phyloP scores from a whole-genome alignment of 2,888 invertebrate species.

The Calliscelio sp. region DNA sequence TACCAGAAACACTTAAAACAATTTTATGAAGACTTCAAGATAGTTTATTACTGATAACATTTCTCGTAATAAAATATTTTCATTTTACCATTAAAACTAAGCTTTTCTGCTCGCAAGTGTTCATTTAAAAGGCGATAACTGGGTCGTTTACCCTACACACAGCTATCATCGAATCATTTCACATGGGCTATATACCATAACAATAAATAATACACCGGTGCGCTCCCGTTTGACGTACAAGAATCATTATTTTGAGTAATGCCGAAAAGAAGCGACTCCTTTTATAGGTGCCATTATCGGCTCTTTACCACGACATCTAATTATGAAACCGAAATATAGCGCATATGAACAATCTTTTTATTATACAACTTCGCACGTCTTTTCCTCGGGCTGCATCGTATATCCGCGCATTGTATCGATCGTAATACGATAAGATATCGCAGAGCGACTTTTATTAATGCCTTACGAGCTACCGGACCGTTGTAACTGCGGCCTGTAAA shows the following conservation, averaged over 20 bases:
- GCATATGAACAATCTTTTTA: slow-evolving; percentile 20
- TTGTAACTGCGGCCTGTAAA: slow-evolving; percentile 64
- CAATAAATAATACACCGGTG: slow-evolving; percentile 21
- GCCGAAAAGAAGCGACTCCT: slow-evolving; percentile 10
- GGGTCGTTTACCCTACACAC: slow-evolving; percentile 14
- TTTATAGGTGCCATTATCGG: slow-evolving; percentile 31
- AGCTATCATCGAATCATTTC: slow-evolving; percentile 29
- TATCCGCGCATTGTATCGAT: slow-evolving; percentile 45
- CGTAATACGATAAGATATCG: slow-evolving; percentile 62
- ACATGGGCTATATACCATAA: background rate
- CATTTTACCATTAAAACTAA: slow-evolving; percentile 18
- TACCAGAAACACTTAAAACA: background rate
- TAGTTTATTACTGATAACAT: slow-evolving; percentile 42
- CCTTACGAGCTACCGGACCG: slow-evolving; percentile 66
- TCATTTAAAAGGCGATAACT: slow-evolving; percentile 28
- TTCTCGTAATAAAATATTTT: slow-evolving; percentile 35
- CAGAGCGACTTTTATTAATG: slow-evolving; percentile 63
- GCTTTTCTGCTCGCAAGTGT: background rate
- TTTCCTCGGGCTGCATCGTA: background rate
- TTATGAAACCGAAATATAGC: slow-evolving; percentile 27
- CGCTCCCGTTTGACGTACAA: slow-evolving; percentile 7
- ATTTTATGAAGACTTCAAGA: slow-evolving; percentile 6
- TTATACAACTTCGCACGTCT: too few relatives aligned
- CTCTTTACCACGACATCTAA: slow-evolving; percentile 16
- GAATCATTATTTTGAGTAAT: slow-evolving; percentile 31